phyloP scores from a whole-genome alignment of 1,140 invertebrate species.

The Leptopilina clavipes region DNA sequence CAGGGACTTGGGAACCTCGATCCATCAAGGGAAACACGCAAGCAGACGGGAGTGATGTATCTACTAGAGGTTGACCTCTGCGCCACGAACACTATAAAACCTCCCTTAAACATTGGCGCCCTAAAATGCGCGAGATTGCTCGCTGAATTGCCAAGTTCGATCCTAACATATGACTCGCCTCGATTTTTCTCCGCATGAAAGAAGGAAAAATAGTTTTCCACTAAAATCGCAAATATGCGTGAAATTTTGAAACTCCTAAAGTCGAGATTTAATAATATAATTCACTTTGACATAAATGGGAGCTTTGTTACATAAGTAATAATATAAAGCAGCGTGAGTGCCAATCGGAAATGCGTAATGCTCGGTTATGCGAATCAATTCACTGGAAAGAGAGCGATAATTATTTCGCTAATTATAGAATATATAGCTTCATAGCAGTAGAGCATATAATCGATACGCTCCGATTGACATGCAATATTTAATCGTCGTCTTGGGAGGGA shows the following conservation, averaged over 20 bases:
- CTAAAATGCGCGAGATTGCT: slow-evolving; percentile 57
- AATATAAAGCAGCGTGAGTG: neutral
- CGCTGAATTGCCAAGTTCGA: slow-evolving; percentile 53
- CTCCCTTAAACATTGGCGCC: slow-evolving; percentile 58
- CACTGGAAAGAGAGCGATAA: slow-evolving; percentile 34
- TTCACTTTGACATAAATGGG: slow-evolving; percentile 13
- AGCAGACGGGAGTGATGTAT: slow-evolving; percentile 63
- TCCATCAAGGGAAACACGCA: slow-evolving; percentile 55
- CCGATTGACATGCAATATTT: slow-evolving; percentile 52
- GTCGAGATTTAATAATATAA: slow-evolving; percentile 1
- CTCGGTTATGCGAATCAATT: slow-evolving; percentile 32
- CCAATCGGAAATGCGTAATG: slow-evolving; percentile 35
- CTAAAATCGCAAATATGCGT: too few relatives aligned
- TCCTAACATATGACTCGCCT: slow-evolving; percentile 25
- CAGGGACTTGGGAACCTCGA: slow-evolving; percentile 51
- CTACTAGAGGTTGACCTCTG: slow-evolving; percentile 67
- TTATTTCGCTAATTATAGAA: slow-evolving; percentile 42
- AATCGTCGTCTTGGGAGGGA: slow-evolving; percentile 39
- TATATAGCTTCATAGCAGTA: slow-evolving; percentile 31
- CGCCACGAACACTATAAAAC: slow-evolving; percentile 69
- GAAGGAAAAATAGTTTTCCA: neutral
- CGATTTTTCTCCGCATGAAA: slow-evolving; percentile 2
- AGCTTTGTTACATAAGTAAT: slow-evolving; percentile 35
- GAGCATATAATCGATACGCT: slow-evolving; percentile 50
- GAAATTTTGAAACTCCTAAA: neutral